These are phyloP conservation scores for Chironomus riparius DNA, from an alignment of 2,888 invertebrate species.

Conservation along the genomic window DNA sequence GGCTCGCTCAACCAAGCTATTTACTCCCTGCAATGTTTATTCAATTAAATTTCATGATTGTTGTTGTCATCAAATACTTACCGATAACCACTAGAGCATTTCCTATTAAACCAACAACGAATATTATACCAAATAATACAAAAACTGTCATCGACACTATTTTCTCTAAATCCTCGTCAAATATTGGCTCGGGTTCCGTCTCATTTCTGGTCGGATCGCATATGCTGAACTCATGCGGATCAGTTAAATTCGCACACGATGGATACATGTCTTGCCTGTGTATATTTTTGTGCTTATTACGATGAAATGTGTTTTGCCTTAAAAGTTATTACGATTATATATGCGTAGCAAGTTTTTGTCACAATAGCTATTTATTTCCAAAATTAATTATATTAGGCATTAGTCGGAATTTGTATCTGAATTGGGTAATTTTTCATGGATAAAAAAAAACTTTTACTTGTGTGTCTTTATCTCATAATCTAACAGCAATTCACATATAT, in stretches of 20 bases:
- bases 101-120: constrained; percentile 78
- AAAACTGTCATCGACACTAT: constrained; percentile 66
- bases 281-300: no score
- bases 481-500: no score
- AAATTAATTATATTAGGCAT: background rate
- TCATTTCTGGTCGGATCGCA: background rate
- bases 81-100: constrained; percentile 76
- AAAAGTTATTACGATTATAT: no score
- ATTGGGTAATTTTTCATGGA: background rate
- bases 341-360: no score
- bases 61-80: constrained; percentile 32
- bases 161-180: constrained; percentile 43
- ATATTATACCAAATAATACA: constrained; percentile 78
- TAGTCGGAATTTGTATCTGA: background rate
- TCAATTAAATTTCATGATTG: background rate
- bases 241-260: constrained; percentile 8
- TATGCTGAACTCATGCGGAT: constrained; percentile 3
- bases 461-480: no score
- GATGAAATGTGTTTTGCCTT: no score
- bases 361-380: background rate
- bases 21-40: background rate
- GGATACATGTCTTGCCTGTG: constrained; percentile 3
- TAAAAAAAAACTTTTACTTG: no score
- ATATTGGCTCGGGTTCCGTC: background rate
- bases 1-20: no score